These are phyloP conservation scores for Cichladusa arquata DNA, from an alignment of 2,113 vertebrate genomes.

Conservation along the genomic window DNA sequence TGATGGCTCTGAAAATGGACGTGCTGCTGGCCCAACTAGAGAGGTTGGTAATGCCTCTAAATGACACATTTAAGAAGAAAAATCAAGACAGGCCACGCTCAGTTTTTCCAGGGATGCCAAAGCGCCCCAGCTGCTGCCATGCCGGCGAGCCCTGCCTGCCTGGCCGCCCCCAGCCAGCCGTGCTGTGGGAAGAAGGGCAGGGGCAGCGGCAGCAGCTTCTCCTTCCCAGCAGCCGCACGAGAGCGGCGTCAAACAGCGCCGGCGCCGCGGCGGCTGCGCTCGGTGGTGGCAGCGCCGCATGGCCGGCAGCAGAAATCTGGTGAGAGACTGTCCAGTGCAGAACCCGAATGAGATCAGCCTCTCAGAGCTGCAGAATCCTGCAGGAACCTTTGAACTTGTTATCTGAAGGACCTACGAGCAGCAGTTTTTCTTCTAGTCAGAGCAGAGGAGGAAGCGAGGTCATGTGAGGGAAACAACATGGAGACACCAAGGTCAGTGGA, in stretches of 20 bases:
- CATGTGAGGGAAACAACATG: no score
- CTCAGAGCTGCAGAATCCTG: accelerated
- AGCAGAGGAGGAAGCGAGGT: neutral
- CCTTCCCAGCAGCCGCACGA: neutral
- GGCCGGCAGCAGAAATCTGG: no score
- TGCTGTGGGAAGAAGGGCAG: no score
- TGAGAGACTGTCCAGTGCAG: neutral
- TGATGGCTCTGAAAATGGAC: neutral
- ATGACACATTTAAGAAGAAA: neutral
- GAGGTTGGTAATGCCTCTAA: neutral
- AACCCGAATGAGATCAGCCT: neutral
- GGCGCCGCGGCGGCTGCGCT: neutral
- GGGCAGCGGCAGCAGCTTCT: neutral
- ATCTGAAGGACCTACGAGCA: neutral
- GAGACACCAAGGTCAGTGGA: no score
- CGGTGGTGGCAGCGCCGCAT: accelerated
- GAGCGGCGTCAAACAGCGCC: neutral
- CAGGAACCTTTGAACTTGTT: neutral
- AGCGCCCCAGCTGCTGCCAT: neutral
- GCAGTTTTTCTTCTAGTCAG: neutral
- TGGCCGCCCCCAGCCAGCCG: no score
- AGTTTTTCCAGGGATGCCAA: neutral
- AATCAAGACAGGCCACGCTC: neutral
- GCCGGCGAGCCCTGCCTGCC: neutral
- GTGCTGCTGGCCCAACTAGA: neutral